Base-by-base conservation (phyloP, 2,888 invertebrate genomes). In the Steinernema scapterisci region DNA sequence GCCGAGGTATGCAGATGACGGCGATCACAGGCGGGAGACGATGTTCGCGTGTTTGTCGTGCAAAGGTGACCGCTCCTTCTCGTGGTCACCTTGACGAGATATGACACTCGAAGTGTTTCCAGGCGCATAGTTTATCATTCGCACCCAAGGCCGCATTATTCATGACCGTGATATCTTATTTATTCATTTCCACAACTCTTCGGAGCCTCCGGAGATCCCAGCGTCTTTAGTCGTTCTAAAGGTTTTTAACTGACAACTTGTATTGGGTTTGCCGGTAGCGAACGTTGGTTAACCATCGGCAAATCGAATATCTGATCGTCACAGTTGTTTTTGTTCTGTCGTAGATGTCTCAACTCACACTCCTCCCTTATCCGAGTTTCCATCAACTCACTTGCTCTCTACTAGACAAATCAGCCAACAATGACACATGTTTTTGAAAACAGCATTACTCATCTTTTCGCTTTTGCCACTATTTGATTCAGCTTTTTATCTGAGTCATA, bases 31-130 rank as follows among this genome's bases (percentile, higher is more conserved):
- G 25, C 54, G 21, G 21, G 27, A 31, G 63, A 16, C 27, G 31
- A 54, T 27, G 63, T 31, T 38, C 63, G 21, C 52, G 6, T 63
- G 63, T 63, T 63, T 63, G 31, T 54, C 48, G 13, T 48, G 48
- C 19, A 19, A 13, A n/a, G 19, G n/a, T 48, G n/a, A 48, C n/a
- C 48, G 48, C n/a, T 48, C 48, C n/a, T n/a, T 19, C 13, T 19
- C n/a, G 13, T 48, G 48, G 48, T 48, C 48, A 48, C 19, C 48
- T 48, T 48, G 48, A 48, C 48, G 19, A 38, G 38, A 38, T 38
- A 16, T 48, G 48, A 19, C 48, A 19, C n/a, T 48, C 13, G 48
- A 19, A 48, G 16, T 48, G 13, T 48, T 48, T 48, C 13, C 48
- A 48, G 5, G 7, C 45, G 45, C 48, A 48, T 48, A 48, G 48